phyloP scores from a whole-genome alignment of 2,888 invertebrate species.

The Apamea crenata region DNA sequence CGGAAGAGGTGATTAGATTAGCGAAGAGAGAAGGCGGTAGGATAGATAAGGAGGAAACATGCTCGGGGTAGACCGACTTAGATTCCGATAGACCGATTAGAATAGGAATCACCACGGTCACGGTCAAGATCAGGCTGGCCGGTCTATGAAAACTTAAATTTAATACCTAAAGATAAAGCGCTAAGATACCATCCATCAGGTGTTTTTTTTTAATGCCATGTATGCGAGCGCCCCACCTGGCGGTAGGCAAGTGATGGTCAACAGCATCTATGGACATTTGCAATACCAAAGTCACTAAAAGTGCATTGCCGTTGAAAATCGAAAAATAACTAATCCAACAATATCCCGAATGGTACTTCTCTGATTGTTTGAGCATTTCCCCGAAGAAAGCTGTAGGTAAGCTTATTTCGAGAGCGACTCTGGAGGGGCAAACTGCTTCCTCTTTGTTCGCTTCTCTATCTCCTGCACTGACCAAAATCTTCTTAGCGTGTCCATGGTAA shows the following conservation, averaged over 20 bases:
- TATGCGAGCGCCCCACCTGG: neutral
- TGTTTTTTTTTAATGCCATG: neutral
- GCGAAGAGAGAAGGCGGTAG: neutral
- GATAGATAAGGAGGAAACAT: neutral
- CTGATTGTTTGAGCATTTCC: no score
- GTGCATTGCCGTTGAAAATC: neutral
- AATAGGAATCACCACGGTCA: slow-evolving; percentile 6
- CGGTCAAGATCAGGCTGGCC: neutral
- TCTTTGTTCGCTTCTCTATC: no score
- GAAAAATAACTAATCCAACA: neutral
- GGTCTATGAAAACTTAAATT: neutral
- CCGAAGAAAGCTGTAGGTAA: no score
- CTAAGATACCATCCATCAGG: neutral
- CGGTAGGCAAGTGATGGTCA: neutral
- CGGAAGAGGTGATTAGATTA: slow-evolving; percentile 13
- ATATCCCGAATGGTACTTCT: no score
- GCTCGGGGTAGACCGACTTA: neutral
- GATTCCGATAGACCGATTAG: slow-evolving; percentile 8
- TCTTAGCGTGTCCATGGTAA: no score
- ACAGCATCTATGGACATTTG: neutral
- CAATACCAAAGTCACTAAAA: neutral
- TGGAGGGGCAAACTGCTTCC: no score
- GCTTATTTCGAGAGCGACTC: no score
- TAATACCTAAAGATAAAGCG: neutral
- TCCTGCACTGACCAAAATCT: no score